Percentiles rank a stretch among this genome's conserved stretches.
Evolutionary conservation across 2,797 vertebrate genomes (phyloP).

Genomic region (Pseudopleuronectes americanus): DNA sequence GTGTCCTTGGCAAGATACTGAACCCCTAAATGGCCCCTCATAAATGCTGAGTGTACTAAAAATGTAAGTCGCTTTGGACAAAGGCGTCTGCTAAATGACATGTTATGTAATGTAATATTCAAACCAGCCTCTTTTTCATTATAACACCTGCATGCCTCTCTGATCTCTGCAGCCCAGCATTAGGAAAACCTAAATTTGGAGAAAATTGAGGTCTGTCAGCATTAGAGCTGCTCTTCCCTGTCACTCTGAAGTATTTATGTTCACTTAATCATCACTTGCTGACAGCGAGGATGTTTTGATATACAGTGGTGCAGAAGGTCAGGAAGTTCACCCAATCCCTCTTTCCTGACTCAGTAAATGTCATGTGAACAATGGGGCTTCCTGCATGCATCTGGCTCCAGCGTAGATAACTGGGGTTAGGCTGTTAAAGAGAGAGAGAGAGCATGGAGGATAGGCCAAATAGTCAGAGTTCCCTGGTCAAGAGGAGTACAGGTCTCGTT

Average conservation of each 20-base stretch:
- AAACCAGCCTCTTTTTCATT: too few relatives aligned
- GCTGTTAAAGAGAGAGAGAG: constrained; percentile 29
- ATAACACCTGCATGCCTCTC: neutral
- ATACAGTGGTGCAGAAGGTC: neutral
- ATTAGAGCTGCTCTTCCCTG: neutral
- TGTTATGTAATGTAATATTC: too few relatives aligned
- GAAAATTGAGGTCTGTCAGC: too few relatives aligned
- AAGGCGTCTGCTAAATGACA: too few relatives aligned
- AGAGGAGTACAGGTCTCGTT: neutral
- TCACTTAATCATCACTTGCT: constrained; percentile 1
- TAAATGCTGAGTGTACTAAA: too few relatives aligned
- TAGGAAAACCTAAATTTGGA: neutral
- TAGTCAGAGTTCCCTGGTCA: constrained; percentile 25
- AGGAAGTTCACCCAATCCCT: constrained; percentile 22
- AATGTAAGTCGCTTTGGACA: too few relatives aligned
- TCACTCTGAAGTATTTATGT: neutral
- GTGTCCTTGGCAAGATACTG: too few relatives aligned
- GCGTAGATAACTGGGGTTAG: neutral
- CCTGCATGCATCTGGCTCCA: constrained; percentile 8
- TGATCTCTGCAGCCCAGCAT: neutral
- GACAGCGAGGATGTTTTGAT: constrained; percentile 1
- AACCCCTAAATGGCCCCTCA: too few relatives aligned
- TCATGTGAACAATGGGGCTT: constrained; percentile 61
- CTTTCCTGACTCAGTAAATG: constrained; percentile 23
- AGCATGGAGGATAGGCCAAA: constrained; percentile 19